Percentiles rank a stretch among this genome's conserved stretches.
These are phyloP conservation scores for Drosophila putrida DNA, from an alignment of 2,888 invertebrate species.

Conservation along the genomic window DNA sequence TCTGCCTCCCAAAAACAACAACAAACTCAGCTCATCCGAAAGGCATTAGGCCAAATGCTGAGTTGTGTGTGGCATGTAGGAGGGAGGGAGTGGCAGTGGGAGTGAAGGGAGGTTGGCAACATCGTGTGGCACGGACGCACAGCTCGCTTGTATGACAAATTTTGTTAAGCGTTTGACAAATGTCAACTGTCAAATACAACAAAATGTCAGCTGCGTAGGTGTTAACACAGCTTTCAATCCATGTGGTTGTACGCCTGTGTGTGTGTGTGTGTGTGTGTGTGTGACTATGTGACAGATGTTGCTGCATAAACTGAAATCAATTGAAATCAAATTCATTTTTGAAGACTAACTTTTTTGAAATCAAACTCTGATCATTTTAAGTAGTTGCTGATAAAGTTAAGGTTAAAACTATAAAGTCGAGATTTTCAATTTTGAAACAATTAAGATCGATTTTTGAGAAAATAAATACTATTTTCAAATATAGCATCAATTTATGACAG, in stretches of 20 bases:
- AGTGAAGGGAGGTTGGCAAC: neutral
- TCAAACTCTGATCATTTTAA: too few relatives aligned
- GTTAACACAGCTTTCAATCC: constrained; percentile 28
- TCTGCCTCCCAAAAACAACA: neutral
- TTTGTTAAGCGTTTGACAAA: constrained; percentile 80
- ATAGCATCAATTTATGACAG: too few relatives aligned
- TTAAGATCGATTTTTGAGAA: too few relatives aligned
- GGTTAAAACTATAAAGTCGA: too few relatives aligned
- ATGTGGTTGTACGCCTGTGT: constrained; percentile 9
- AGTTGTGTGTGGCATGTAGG: neutral
- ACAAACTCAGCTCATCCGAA: constrained; percentile 56
- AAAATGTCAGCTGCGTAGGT: constrained; percentile 53
- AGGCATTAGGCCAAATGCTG: constrained; percentile 51
- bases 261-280: constrained; percentile 3
- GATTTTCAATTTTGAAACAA: too few relatives aligned
- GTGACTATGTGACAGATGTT: constrained; percentile 62
- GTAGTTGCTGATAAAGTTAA: too few relatives aligned
- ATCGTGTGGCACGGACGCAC: constrained; percentile 10
- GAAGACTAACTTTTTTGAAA: neutral
- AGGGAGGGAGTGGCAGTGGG: neutral
- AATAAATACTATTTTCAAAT: too few relatives aligned
- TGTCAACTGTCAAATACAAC: constrained; percentile 78
- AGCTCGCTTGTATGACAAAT: constrained; percentile 69
- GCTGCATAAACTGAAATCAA: constrained; percentile 55
- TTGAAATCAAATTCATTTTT: constrained; percentile 2